Evolutionary conservation across 1,140 invertebrate genomes (phyloP).

Genomic region (Drosophila murphyi): DNA sequence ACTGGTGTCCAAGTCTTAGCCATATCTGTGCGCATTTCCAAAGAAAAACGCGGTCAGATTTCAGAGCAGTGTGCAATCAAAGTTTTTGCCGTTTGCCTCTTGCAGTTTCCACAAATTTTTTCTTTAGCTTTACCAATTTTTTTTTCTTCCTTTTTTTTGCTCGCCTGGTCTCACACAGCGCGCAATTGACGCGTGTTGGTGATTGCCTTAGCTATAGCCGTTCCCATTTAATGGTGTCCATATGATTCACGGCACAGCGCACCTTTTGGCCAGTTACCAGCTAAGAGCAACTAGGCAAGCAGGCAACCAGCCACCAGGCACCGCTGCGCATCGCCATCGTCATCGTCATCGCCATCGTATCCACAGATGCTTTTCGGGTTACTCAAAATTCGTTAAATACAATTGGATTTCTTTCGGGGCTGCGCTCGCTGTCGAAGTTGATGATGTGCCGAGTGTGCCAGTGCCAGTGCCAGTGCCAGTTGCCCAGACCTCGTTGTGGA

Average conservation of each 20-base stretch:
- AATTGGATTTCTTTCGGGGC: slow-evolving; percentile 72
- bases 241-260: slow-evolving; percentile 74
- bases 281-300: background rate
- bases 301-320: slow-evolving; percentile 17
- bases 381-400: slow-evolving; percentile 80
- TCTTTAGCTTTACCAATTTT: slow-evolving; percentile 18
- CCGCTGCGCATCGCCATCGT: slow-evolving; percentile 32
- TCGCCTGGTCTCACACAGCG: slow-evolving; percentile 69
- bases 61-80: slow-evolving; percentile 43
- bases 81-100: slow-evolving; percentile 19
- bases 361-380: slow-evolving; percentile 45
- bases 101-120: slow-evolving; percentile 40
- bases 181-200: slow-evolving; percentile 79
- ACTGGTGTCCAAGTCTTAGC: slow-evolving; percentile 15
- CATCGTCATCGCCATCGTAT: slow-evolving; percentile 39
- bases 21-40: slow-evolving; percentile 55
- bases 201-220: slow-evolving; percentile 71
- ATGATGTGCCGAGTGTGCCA: slow-evolving; percentile 70
- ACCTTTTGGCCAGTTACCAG: slow-evolving; percentile 32
- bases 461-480: slow-evolving; percentile 36
- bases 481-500: slow-evolving; percentile 63
- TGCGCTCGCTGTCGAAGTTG: slow-evolving; percentile 63
- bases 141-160: slow-evolving; percentile 19
- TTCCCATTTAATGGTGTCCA: slow-evolving; percentile 83
- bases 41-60: slow-evolving; percentile 59